A percentile compares a stretch with the other conserved stretches of the same genome.
phyloP scores from a whole-genome alignment of 2,888 invertebrate species.

The Scrobipalpa costella region DNA sequence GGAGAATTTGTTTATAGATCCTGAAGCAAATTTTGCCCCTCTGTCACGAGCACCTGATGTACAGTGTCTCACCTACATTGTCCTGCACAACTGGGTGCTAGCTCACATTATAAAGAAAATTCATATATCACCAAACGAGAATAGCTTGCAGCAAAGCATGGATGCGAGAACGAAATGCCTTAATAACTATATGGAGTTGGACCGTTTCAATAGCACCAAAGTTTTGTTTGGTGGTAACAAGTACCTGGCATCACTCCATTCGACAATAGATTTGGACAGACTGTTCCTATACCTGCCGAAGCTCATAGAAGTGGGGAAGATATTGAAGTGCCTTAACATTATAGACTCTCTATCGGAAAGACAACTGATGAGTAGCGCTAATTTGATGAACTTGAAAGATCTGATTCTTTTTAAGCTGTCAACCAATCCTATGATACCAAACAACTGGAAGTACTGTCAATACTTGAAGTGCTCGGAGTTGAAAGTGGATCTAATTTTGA shows the following conservation, averaged over 20 bases:
- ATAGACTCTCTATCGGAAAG: slow-evolving; percentile 82
- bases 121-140: slow-evolving; percentile 77
- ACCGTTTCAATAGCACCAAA: slow-evolving; percentile 78
- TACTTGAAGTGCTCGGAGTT: slow-evolving; percentile 75
- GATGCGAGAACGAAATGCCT: slow-evolving; percentile 82
- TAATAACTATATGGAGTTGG: slow-evolving; percentile 81
- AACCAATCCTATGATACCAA: slow-evolving; percentile 69
- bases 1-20: slow-evolving; percentile 75
- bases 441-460: slow-evolving; percentile 77
- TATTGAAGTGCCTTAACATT: slow-evolving; percentile 75
- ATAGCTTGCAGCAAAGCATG: slow-evolving; percentile 71
- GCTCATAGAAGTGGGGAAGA: slow-evolving; percentile 66
- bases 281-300: slow-evolving; percentile 76
- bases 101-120: slow-evolving; percentile 85
- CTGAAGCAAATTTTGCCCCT: slow-evolving; percentile 67
- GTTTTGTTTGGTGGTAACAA: slow-evolving; percentile 79
- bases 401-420: slow-evolving; percentile 81
- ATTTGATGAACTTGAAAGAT: slow-evolving; percentile 81
- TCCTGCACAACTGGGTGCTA: slow-evolving; percentile 85
- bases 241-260: slow-evolving; percentile 82
- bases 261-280: slow-evolving; percentile 75
- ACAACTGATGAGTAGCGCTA: slow-evolving; percentile 71
- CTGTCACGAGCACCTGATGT: slow-evolving; percentile 71
- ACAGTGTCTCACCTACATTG: slow-evolving; percentile 82
- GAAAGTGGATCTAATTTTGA: slow-evolving; percentile 76